Base-by-base conservation (phyloP, 64 coral and sea anemone genomes). In the Astreopora myriophthalma region DNA sequence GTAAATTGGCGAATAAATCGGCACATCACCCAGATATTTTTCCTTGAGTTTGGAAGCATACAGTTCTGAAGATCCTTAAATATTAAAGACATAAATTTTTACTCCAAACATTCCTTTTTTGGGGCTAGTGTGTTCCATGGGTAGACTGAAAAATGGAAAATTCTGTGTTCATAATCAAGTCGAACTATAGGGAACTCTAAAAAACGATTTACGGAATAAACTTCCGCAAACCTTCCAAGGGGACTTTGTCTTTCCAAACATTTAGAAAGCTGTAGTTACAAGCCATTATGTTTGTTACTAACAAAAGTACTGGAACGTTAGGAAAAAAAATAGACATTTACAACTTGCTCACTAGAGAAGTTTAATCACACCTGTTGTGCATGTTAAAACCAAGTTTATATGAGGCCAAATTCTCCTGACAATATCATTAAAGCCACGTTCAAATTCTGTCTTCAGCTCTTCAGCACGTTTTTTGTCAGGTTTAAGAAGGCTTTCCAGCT, bases 1-100 rank as follows among this genome's bases (percentile, higher is more conserved):
- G 55, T 83, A 83, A 83, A 83, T 35, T 38, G 79, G 79, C 9
- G 79, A 83, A 38, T 83, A 83, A 23, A 83, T 83, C 4, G 79
- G 79, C 6, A 83, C 57, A 63, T 64, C 79, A 8, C 55, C 55
- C 8, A 83, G 8, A n/a, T 83, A 83, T 39, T 64, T 83, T 1
- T 58, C 79, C 57, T 83, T 83, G 2, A 83, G 79, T 83, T 83
- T 83, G 32, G 19, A 8, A 8, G 79, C 55, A 23, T 83, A 83
- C 32, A 83, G 57, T 36, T 83, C 32, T 5, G 79, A 63, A 12
- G 79, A 83, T 11, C 79, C 79, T 83, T 64, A 24, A 12, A 63
- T 9, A 27, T 55, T 19, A 52, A 2, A 55, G 1, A 32, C 6
- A 30, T 1, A 77, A 30, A 11, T 13, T 42, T 19, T 33, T 14